Base-by-base conservation (phyloP, 2,888 invertebrate species). In the Didymodactylos carnosus region DNA sequence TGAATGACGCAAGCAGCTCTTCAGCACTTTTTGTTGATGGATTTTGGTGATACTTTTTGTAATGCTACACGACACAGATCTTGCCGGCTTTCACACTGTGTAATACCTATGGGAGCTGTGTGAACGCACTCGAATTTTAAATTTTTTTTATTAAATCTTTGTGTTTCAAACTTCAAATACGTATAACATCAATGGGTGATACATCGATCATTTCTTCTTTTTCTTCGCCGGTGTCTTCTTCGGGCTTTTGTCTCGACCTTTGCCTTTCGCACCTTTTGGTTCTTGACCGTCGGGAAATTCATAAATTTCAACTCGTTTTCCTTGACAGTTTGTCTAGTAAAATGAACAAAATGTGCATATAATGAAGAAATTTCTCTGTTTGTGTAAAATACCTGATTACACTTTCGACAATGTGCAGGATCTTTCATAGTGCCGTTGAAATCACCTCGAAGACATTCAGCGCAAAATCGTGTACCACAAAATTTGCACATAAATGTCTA, bases 401-500 rank as follows among this genome's bases (percentile, higher is more conserved):
- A 82, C 41, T 80, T 78, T 11, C 79, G 76, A 71, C 82, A 82
- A 51, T 77, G 79, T n/a, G 78, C 78, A 6, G 80, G 41, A 29
- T 81, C 81, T 71, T 71, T 71, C 81, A 81, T 81, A 27, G 75
- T 39, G 0, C 81, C 82, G 7, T 76, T 72, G 76, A 80, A 82
- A 25, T 81, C 82, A 0, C 82, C 82, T 14, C 77, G 76, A 69
- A 80, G 76, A 77, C 82, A 82, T 76, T 80, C 81, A 62, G 78
- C 77, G 74, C 82, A 82, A 77, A 79, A 82, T 46, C 81, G 76
- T 3, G 81, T 82, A 35, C 82, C 82, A 75, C 82, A 82, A 81
- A 82, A 82, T 76, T 82, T 82, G 77, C 82, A 82, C 81, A 81
- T 81, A 77, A 80, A 81, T 0, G 81, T 81, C 82, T 82, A 78